Evolutionary conservation across 1,140 invertebrate genomes (phyloP), one percentile per base, ranked within the genome.

Genomic region (Conus betulinus): DNA sequence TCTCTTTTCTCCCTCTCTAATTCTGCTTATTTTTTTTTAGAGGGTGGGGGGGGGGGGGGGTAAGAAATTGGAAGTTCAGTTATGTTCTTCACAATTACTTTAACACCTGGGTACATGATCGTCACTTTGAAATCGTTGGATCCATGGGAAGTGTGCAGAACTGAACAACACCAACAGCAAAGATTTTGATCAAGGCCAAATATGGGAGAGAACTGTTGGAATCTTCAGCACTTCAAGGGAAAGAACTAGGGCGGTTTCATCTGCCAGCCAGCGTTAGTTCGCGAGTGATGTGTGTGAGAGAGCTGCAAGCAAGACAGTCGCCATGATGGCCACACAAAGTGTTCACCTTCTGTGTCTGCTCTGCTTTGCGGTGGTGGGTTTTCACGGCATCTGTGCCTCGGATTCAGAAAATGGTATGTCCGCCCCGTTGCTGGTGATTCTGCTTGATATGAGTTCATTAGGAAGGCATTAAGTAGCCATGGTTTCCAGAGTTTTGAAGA

Each of bases 271-370:
- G 79, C 67, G 67, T 71, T 71, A 71, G 67, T 71, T 71, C n/a
- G 67, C 20, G 67, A 71, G 67, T 71, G 67, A 23, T 71, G 3
- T 23, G 20, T 39, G 39, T 39, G 67, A 71, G 67, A 71, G 67
- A 71, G 67, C 67, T 71, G 67, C 67, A 20, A 71, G 67, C 67
- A 71, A 71, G 67, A 71, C 67, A 71, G 67, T 76, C 85, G 85
- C 85, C 85, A 87, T 87, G 85, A 87, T 87, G 85, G 85, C 85
- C 79, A 71, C 55, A 60, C 85, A n/a, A 25, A 17, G 39, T 15
- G 20, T 11, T 25, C 25, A 25, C 71, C 20, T 39, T 15, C 27
- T 71, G 25, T 51, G 13, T 11, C 52, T 60, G 39, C 27, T 85
- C 10, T 81, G 79, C 27, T 53, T 81, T 53, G 7, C 53, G 10